Evolutionary conservation across 2,888 invertebrate genomes (phyloP), one percentile per base, ranked within the genome.

Genomic region (Diloba caeruleocephala): DNA sequence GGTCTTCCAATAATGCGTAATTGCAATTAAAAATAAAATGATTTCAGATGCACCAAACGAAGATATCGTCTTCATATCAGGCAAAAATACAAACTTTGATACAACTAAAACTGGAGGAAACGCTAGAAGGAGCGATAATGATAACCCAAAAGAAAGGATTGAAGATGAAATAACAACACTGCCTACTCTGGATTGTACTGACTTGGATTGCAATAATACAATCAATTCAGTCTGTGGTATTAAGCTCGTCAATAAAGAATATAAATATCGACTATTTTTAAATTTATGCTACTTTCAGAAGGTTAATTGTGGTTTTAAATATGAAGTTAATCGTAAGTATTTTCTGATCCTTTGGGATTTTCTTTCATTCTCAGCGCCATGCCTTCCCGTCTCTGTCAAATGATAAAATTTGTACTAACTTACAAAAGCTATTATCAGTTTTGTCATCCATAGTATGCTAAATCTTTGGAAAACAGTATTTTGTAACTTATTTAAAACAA

Each of bases 211-310:
- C 8, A 80, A 85, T 10, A 87, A 79, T 1, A 76, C 74, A 0
- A 15, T 85, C 0, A 49, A 73, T 0, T 77, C 88, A 0, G 48
- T 90, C 0, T 92, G 92, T 29, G 92, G 90, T 0, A 80, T 71
- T 0, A 89, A 85, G 65, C 37, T 77, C 0, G 81, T 88, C 0
- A 72, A 81, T 21, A 76, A 71, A 0, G 62, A 70, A 0, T 75
- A 75, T 73, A 82, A 65, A 44, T 84, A 84, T 32, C 79, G 92
- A 37, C 10, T 90, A 6, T 92, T 92, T 46, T 38, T 86, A 26
- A 92, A 92, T 6, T 85, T 89, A 0, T 92, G 92, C 32, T 92
- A 71, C 25, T 91, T 85, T 5, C 78, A 85, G 9, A 92, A 90
- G 62, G 92, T 92, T 0, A 92, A 92, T 13, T 92, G 92, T 31